Evolutionary conservation across 2,113 vertebrate genomes (phyloP).

Genomic region (Diglossa brunneiventris): DNA sequence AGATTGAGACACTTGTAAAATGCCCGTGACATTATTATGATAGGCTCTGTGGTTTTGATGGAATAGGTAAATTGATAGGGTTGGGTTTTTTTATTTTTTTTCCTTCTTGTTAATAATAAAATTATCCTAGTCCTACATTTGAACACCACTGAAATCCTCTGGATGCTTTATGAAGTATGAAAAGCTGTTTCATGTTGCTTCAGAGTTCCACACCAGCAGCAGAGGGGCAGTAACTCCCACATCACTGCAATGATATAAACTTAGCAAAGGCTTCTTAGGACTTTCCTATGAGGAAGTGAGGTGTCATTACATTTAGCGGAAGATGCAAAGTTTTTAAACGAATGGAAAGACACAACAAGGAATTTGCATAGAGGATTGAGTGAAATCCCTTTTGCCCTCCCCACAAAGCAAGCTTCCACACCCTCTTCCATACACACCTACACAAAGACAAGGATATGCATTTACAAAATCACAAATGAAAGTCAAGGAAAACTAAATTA

Average conservation of each 20-base stretch:
- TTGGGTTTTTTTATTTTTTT: not conserved
- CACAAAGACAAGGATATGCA: not conserved
- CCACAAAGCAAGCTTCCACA: not conserved
- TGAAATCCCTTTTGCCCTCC: not conserved
- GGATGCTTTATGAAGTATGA: not conserved
- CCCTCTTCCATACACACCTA: not conserved
- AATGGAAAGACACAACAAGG: not conserved
- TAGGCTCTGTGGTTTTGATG: not conserved
- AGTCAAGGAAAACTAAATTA: not conserved
- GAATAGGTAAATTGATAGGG: not conserved
- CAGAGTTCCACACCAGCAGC: not conserved
- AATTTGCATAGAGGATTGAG: not conserved
- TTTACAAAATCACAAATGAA: not conserved
- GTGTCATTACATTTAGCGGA: not conserved
- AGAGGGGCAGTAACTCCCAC: not conserved
- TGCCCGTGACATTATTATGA: accelerated
- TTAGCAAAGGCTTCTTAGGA: not conserved
- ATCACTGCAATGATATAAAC: not conserved
- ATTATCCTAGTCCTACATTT: not conserved
- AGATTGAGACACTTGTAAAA: not conserved
- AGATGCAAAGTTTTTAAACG: not conserved
- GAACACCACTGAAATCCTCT: not conserved
- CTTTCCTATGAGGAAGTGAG: not conserved
- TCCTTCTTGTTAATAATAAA: not conserved
- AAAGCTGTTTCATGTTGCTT: not conserved